These are phyloP conservation scores for Busseola fusca DNA, from an alignment of 2,888 invertebrate genomes.

Conservation along the genomic window DNA sequence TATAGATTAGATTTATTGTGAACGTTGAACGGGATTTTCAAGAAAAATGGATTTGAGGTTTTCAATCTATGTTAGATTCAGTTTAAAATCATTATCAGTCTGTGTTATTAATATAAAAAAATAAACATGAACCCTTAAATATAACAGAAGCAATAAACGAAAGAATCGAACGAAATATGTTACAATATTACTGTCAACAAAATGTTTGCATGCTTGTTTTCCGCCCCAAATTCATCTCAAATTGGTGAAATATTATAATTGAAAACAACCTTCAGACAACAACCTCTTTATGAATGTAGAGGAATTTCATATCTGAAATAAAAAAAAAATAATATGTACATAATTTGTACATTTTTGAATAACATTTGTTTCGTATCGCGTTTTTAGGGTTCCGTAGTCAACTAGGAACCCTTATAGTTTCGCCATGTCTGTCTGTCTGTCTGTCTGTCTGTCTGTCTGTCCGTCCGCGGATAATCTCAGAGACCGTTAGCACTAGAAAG, in stretches of 20 bases:
- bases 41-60: not conserved
- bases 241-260: slow-evolving; percentile 20
- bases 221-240: slow-evolving; percentile 1
- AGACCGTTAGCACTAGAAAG: too few species aligned
- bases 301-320: not conserved
- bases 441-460: too few species aligned
- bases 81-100: not conserved
- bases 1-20: slow-evolving; percentile 32
- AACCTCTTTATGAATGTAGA: slow-evolving; percentile 16
- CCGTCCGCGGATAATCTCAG: too few species aligned
- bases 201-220: slow-evolving; percentile 15
- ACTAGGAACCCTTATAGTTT: too few species aligned
- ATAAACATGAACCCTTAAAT: not conserved
- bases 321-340: too few species aligned
- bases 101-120: not conserved
- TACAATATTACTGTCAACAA: not conserved
- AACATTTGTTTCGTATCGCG: not conserved
- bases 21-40: not conserved
- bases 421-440: too few species aligned
- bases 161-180: not conserved
- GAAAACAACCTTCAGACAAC: slow-evolving; percentile 19
- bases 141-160: not conserved
- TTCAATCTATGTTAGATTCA: not conserved
- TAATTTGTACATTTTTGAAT: slow-evolving; percentile 10
- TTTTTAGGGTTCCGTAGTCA: slow-evolving; percentile 1